Percentiles rank a stretch among this genome's conserved stretches.
Evolutionary conservation across 2,113 vertebrate species (phyloP).

Genomic region (Xenus cinereus): DNA sequence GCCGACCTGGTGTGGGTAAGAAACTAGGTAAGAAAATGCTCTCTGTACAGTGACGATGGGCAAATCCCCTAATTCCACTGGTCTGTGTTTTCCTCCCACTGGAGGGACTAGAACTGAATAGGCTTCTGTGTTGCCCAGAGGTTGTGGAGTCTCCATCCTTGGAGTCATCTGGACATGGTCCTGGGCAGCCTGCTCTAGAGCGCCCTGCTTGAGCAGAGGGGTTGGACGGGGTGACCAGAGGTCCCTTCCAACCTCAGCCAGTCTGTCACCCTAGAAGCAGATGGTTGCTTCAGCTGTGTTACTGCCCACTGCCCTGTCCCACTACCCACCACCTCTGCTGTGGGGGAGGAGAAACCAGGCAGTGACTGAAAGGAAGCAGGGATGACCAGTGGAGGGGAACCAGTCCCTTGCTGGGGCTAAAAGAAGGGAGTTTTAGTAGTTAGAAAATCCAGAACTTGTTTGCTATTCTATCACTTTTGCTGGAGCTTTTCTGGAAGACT

Average conservation of each 20-base stretch:
- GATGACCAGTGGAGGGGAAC: not conserved
- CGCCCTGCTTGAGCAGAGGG: not conserved
- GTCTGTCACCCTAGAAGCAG: not conserved
- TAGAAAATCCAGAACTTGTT: not conserved
- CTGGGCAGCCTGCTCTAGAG: not conserved
- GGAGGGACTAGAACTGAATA: not conserved
- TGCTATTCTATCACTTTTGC: not conserved
- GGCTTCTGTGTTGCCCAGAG: not conserved
- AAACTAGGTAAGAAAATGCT: not conserved
- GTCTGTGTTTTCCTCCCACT: too few relatives aligned
- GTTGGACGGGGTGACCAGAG: not conserved
- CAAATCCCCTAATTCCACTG: not conserved
- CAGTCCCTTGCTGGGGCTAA: not conserved
- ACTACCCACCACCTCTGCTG: not conserved
- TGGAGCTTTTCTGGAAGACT: not conserved
- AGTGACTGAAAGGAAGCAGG: not conserved
- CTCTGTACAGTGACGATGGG: not conserved
- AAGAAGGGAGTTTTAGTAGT: not conserved
- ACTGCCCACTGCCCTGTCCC: not conserved
- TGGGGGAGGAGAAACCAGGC: not conserved
- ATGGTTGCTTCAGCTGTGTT: not conserved
- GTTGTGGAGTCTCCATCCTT: not conserved
- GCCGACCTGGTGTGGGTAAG: not conserved
- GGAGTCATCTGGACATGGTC: not conserved
- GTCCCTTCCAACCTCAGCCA: not conserved